These are phyloP conservation scores for Tragopan temminckii DNA, from an alignment of 2,797 vertebrate genomes.

Conservation along the genomic window DNA sequence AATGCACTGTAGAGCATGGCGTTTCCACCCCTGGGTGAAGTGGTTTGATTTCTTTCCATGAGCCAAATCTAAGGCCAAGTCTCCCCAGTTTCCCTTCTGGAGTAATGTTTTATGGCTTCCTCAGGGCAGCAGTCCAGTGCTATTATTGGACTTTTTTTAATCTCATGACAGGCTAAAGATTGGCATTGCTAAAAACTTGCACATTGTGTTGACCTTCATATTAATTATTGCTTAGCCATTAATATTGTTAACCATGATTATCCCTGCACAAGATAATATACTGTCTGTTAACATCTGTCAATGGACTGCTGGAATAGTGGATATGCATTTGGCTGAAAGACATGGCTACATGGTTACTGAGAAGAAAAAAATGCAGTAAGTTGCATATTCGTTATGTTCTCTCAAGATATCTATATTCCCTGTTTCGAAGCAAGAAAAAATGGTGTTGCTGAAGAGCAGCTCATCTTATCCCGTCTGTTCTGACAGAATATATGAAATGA, in stretches of 20 bases:
- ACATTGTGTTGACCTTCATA: background rate
- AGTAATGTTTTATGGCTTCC: background rate
- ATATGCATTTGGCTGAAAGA: background rate
- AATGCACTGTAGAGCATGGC: background rate
- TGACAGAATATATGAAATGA: conserved; percentile 3
- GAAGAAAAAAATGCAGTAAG: background rate
- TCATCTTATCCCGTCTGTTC: background rate
- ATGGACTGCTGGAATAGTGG: background rate
- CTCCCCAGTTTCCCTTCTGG: background rate
- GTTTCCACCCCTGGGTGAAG: background rate
- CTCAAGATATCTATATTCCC: background rate
- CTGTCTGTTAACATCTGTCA: background rate
- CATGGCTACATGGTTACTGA: background rate
- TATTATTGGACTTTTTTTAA: background rate
- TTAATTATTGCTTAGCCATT: background rate
- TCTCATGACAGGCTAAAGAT: background rate
- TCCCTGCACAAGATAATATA: background rate
- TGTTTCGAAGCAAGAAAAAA: background rate
- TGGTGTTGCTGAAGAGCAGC: background rate
- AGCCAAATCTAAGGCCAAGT: background rate
- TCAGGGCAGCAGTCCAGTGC: background rate
- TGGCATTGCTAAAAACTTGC: background rate
- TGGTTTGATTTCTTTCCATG: background rate
- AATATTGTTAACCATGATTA: background rate
- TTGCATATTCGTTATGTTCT: background rate